Evolutionary conservation across 1,140 invertebrate genomes (phyloP), one percentile per base, ranked within the genome.

Genomic region (Oscheius sp.): DNA sequence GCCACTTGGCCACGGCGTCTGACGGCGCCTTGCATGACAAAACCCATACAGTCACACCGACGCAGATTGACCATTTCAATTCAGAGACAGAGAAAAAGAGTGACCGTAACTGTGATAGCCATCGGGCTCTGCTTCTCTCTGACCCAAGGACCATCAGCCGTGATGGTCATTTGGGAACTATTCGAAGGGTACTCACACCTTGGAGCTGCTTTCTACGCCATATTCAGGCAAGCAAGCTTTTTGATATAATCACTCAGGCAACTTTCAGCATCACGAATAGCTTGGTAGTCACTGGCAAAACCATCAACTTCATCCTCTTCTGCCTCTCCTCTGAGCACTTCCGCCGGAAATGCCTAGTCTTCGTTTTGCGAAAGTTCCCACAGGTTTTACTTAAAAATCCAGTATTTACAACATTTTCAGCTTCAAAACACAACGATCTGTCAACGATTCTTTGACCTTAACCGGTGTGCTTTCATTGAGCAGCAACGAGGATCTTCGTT

Each of bases 321-420:
- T 83, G 82, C 49, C 45, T 84, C 10, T 82, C 79, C 59, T 84
- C 82, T 1, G 81, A 72, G 15, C 82, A 83, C 71, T 83, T 83
- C 63, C 73, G 82, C 26, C 64, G 77, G 3, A 78, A 77, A 52
- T 84, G 80, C 68, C 45, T 65, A 23, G 55, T 58, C 15, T 76
- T 85, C 26, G 78, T 77, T 49, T 71, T 83, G 13, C 46, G 75
- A 45, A 83, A 83, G 69, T 83, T 83, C 67, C 79, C 80, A 58
- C 49, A 76, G 73, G 82, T 83, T 23, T 23, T 67, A 13, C 26
- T 3, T 7, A 1, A 32, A 46, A 38, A 46, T n/a, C 3, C 10
- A 46, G 26, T 52, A 20, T 26, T 1, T 20, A 31, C 13, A 64
- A 0, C 18, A 10, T 42, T 67, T 68, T 58, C 52, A 68, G 67